phyloP scores from a whole-genome alignment of 2,113 vertebrate species.

The Amphilophus citrinellus region DNA sequence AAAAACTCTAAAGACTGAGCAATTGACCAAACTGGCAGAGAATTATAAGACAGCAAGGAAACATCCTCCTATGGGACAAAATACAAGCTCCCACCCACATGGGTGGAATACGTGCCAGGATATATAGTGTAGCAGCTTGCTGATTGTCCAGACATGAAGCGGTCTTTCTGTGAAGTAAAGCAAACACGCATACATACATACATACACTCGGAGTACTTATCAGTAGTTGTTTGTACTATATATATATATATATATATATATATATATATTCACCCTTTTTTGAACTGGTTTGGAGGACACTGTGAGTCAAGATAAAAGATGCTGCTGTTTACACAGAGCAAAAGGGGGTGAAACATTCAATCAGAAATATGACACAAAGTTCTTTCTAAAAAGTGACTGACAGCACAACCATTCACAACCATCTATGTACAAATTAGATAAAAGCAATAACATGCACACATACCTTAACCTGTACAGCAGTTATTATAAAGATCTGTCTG shows the following conservation, averaged over 20 bases:
- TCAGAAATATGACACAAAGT: background rate
- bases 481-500: background rate
- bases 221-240: constrained; percentile 7
- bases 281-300: background rate
- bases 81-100: constrained; percentile 14
- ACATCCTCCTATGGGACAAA: constrained; percentile 24
- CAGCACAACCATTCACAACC: constrained; percentile 51
- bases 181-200: constrained; percentile 20
- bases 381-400: constrained; percentile 16
- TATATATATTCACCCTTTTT: constrained; percentile 3
- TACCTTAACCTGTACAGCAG: background rate
- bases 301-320: background rate
- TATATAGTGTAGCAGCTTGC: constrained; percentile 57
- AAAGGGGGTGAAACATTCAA: constrained; percentile 1
- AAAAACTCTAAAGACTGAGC: background rate
- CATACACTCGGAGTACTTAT: constrained; percentile 27
- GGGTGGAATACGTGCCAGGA: constrained; percentile 54
- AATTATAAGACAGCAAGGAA: constrained; percentile 24
- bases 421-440: constrained; percentile 5
- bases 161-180: constrained; percentile 52
- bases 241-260: background rate
- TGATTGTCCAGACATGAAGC: constrained; percentile 34
- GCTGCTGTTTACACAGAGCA: background rate
- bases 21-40: constrained; percentile 22
- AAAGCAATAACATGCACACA: constrained; percentile 64